Conservation (phyloP, 2,797 vertebrate genomes). For the Paguma larvata region DNA sequence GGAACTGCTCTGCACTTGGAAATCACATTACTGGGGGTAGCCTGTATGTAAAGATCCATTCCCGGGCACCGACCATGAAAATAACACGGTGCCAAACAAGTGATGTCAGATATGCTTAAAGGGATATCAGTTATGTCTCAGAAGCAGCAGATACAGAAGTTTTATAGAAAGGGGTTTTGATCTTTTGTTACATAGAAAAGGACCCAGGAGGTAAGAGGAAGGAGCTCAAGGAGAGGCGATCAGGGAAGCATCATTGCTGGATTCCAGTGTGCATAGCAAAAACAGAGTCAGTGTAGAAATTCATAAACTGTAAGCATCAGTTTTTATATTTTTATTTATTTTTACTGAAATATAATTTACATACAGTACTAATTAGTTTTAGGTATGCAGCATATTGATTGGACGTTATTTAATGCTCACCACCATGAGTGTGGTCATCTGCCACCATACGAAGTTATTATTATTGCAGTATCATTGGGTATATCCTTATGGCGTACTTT, state of each 20-base stretch:
- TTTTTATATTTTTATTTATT: not conserved
- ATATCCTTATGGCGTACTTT: not conserved
- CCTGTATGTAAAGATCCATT: not conserved
- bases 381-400: not conserved
- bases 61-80: not conserved
- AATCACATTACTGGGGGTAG: not conserved
- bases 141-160: not conserved
- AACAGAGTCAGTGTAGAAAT: constrained; percentile 26
- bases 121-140: not conserved
- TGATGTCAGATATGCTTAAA: not conserved
- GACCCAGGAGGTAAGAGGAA: not conserved
- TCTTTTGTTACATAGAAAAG: not conserved
- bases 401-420: not conserved
- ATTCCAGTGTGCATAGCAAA: not conserved
- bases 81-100: not conserved
- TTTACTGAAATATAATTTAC: not conserved
- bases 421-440: not conserved
- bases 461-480: not conserved
- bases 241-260: not conserved
- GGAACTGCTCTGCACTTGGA: not conserved
- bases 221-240: not conserved
- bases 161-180: constrained; percentile 36
- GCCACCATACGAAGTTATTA: not conserved
- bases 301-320: not conserved
- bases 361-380: not conserved